phyloP scores from a whole-genome alignment of 2,113 vertebrate species.

The Anolis sagrei region DNA sequence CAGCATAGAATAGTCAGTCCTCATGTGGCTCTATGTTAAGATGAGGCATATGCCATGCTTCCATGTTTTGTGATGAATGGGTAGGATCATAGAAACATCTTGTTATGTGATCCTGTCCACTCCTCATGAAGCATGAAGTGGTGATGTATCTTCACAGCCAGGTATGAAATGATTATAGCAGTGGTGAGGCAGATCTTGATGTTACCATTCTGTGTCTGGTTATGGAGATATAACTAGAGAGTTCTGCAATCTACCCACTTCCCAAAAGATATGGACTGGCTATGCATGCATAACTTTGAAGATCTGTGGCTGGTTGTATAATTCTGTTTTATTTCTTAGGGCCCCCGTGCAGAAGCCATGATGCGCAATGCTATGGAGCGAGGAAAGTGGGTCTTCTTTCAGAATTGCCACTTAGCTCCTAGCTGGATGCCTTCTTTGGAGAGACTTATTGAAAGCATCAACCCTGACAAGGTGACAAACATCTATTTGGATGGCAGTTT shows the following conservation, averaged over 20 bases:
- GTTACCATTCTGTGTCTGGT: no score
- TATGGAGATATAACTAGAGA: no score
- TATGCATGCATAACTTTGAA: not conserved
- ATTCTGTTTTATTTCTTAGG: constrained; percentile 68
- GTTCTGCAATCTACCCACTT: no score
- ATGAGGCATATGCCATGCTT: not conserved
- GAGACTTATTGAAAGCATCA: constrained; percentile 86
- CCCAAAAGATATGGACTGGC: not conserved
- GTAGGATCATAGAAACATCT: not conserved
- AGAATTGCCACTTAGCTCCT: constrained; percentile 95
- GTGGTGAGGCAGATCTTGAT: no score
- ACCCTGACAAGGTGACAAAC: constrained; percentile 81
- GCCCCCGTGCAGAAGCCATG: constrained; percentile 87
- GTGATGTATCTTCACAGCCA: no score
- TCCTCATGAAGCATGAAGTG: no score
- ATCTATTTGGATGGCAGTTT: not conserved
- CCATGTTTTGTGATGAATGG: not conserved
- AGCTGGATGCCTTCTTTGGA: constrained; percentile 95
- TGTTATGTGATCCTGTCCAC: no score
- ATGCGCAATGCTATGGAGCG: constrained; percentile 86
- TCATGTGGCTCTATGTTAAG: not conserved
- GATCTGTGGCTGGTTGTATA: not conserved
- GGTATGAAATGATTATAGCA: no score
- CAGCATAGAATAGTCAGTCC: no score
- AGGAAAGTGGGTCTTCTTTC: constrained; percentile 94